Conservation (phyloP, 1,140 invertebrate species). For the Dysdera silvatica region DNA sequence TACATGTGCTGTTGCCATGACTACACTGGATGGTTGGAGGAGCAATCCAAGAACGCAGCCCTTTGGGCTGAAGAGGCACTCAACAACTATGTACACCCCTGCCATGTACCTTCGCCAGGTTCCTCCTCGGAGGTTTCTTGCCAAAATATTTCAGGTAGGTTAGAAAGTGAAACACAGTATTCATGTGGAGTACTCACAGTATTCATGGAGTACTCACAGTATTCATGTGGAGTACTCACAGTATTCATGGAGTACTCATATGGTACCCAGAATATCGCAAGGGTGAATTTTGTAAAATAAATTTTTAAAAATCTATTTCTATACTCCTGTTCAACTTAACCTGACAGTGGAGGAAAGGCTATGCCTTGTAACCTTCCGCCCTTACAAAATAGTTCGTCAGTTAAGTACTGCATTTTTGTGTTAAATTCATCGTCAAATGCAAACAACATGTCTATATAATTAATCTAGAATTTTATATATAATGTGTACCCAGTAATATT, state of each 20-base stretch:
- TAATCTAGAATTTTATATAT: too few relatives aligned
- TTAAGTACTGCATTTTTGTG: too few relatives aligned
- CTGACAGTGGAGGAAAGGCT: not conserved
- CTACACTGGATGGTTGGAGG: constrained; percentile 16
- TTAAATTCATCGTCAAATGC: too few relatives aligned
- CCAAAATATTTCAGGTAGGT: constrained; percentile 26
- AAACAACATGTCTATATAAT: too few relatives aligned
- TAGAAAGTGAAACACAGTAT: too few relatives aligned
- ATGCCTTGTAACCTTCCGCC: too few relatives aligned
- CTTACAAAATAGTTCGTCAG: too few relatives aligned
- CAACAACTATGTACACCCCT: constrained; percentile 4
- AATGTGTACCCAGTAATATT: too few relatives aligned
- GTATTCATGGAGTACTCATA: not conserved
- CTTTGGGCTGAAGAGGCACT: not conserved
- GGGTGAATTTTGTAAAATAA: not conserved
- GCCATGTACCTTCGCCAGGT: constrained; percentile 17
- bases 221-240: not conserved
- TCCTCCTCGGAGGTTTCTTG: constrained; percentile 24
- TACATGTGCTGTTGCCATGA: too few relatives aligned
- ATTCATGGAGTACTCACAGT: not conserved
- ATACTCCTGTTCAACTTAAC: not conserved
- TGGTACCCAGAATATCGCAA: not conserved
- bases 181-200: not conserved
- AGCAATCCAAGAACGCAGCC: constrained; percentile 14
- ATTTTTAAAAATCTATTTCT: not conserved